phyloP scores from a whole-genome alignment of 2,888 invertebrate species.

The Ephialtes manifestator region DNA sequence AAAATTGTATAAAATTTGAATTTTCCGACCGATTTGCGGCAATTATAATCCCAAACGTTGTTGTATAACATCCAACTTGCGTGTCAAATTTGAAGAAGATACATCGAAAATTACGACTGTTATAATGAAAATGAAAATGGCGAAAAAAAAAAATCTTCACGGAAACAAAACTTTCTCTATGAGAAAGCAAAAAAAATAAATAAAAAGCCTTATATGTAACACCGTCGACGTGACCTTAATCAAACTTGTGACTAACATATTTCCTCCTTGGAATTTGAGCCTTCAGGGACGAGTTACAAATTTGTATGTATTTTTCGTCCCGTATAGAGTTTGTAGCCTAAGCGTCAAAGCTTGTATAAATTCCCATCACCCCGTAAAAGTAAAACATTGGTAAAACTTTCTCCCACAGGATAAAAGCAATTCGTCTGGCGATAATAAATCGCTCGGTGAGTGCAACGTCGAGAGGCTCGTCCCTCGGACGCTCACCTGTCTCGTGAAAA shows the following conservation, averaged over 20 bases:
- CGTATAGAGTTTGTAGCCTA: background rate
- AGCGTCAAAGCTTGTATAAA: constrained; percentile 34
- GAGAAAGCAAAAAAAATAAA: too few relatives aligned
- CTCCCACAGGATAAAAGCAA: constrained; percentile 34
- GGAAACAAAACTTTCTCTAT: too few relatives aligned
- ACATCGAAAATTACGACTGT: too few relatives aligned
- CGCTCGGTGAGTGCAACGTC: constrained; percentile 2
- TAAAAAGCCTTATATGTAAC: background rate
- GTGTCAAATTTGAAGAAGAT: too few relatives aligned
- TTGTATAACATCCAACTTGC: too few relatives aligned
- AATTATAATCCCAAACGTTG: too few relatives aligned
- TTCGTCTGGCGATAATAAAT: constrained; percentile 60
- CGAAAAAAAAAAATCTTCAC: too few relatives aligned
- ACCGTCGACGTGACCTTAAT: background rate
- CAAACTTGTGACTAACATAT: constrained; percentile 10
- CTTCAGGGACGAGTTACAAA: constrained; percentile 24
- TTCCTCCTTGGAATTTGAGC: constrained; percentile 8
- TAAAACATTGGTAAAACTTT: constrained; percentile 55
- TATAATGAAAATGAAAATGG: too few relatives aligned
- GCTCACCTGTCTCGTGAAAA: constrained; percentile 46
- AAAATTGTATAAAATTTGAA: too few relatives aligned
- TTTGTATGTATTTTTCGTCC: constrained; percentile 31
- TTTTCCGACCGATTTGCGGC: too few relatives aligned
- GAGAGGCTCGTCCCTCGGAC: background rate
- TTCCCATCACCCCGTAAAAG: background rate